Evolutionary conservation across 2,888 invertebrate genomes (phyloP).

Genomic region (Drosophila mulleri): DNA sequence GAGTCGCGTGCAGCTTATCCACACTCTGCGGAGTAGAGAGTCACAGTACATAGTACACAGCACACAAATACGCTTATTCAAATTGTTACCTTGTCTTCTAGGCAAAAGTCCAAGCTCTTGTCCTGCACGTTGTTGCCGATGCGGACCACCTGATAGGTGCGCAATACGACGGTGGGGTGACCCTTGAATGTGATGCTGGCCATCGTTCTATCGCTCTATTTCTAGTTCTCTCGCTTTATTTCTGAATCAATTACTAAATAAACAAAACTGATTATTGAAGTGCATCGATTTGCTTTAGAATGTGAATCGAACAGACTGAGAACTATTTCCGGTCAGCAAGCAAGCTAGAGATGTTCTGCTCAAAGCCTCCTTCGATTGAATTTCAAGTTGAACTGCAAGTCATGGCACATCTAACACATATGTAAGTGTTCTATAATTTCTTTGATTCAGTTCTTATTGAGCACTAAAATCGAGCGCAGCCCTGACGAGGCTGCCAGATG

Average conservation of each 20-base stretch:
- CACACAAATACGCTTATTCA: not conserved
- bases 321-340: not conserved
- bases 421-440: too few species aligned
- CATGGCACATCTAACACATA: not conserved
- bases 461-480: too few species aligned
- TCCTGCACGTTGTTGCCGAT: constrained; percentile 42
- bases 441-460: too few species aligned
- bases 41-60: not conserved
- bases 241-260: constrained; percentile 10
- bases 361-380: not conserved
- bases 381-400: not conserved
- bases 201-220: constrained; percentile 26
- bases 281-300: not conserved
- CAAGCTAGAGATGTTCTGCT: not conserved
- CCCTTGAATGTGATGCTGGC: constrained; percentile 47
- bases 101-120: constrained; percentile 31
- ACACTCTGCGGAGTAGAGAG: constrained; percentile 11
- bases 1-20: constrained; percentile 41
- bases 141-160: constrained; percentile 48
- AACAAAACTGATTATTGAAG: constrained; percentile 13
- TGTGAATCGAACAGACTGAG: constrained; percentile 3
- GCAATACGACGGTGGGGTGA: constrained; percentile 40
- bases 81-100: constrained; percentile 40
- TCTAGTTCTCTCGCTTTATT: constrained; percentile 6
- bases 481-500: too few species aligned